A percentile compares a stretch with the other conserved stretches of the same genome.
phyloP scores from a whole-genome alignment of 1,140 invertebrate species.

The Armadillidium nasatum region DNA sequence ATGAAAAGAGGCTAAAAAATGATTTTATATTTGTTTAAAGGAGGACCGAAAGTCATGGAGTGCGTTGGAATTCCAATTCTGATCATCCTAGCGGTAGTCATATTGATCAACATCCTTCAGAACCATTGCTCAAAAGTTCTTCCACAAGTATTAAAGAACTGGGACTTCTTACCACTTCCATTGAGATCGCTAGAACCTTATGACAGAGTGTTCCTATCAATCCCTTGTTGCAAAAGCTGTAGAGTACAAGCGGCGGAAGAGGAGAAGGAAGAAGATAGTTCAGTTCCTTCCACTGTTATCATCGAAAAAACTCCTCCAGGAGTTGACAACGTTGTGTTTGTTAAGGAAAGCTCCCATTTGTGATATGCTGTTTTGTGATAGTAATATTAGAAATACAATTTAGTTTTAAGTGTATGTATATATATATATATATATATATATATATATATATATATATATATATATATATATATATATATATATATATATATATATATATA shows the following conservation, averaged over 20 bases:
- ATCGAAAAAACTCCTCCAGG: background rate
- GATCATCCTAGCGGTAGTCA: slow-evolving; percentile 48
- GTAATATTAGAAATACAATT: background rate
- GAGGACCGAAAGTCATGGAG: slow-evolving; percentile 42
- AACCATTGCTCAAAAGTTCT: slow-evolving; percentile 49
- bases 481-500: too few relatives aligned
- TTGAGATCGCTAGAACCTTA: slow-evolving; percentile 52
- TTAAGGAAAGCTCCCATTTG: background rate
- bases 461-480: too few relatives aligned
- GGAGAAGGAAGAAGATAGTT: too few relatives aligned
- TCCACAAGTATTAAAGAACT: slow-evolving; percentile 50
- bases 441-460: too few relatives aligned
- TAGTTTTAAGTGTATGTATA: background rate
- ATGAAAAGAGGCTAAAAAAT: background rate
- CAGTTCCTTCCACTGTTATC: background rate
- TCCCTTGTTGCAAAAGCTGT: slow-evolving; percentile 28
- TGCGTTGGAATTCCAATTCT: slow-evolving; percentile 19
- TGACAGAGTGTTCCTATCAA: slow-evolving; percentile 41
- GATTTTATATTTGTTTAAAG: background rate
- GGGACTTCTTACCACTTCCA: slow-evolving; percentile 55
- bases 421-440: too few relatives aligned
- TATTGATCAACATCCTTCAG: slow-evolving; percentile 48
- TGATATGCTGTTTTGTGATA: background rate
- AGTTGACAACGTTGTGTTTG: background rate
- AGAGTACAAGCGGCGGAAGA: background rate